Evolutionary conservation across 2,113 vertebrate genomes (phyloP).

Genomic region (Hydrolagus affinis): DNA sequence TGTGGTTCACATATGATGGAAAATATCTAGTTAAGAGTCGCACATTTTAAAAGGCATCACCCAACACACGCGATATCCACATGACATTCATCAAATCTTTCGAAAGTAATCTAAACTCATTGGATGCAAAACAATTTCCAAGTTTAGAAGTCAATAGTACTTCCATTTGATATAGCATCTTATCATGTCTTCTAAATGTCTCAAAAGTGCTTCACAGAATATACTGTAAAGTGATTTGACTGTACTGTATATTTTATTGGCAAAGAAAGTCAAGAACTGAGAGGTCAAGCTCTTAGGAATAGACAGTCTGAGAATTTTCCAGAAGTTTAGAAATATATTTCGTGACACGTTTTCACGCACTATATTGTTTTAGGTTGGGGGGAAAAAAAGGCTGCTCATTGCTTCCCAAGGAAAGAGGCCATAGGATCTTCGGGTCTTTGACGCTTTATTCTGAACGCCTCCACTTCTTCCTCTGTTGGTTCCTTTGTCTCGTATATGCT

Average conservation of each 20-base stretch:
- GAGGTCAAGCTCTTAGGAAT: not conserved
- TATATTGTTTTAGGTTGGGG: not conserved
- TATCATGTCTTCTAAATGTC: no score
- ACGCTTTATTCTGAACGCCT: conserved; percentile 90
- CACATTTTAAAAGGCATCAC: not conserved
- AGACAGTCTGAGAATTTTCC: not conserved
- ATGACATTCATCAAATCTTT: not conserved
- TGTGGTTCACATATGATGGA: not conserved
- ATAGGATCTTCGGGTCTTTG: conserved; percentile 83
- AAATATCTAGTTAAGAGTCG: not conserved
- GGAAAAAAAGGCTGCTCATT: conserved; percentile 34
- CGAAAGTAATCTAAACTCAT: not conserved
- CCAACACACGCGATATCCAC: not conserved
- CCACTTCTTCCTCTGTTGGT: conserved; percentile 94
- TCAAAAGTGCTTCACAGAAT: no score
- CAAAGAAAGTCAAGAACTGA: not conserved
- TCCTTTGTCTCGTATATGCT: conserved; percentile 73
- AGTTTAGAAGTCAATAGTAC: not conserved
- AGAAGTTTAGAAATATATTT: not conserved
- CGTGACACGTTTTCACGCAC: no score
- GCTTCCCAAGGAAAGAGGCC: conserved; percentile 83
- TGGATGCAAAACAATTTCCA: not conserved
- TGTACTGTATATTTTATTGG: not conserved
- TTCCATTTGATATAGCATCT: no score
- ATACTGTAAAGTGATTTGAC: no score